A percentile compares a stretch with the other conserved stretches of the same genome.
phyloP scores from a whole-genome alignment of 2,888 invertebrate species.

The Nebria salina region DNA sequence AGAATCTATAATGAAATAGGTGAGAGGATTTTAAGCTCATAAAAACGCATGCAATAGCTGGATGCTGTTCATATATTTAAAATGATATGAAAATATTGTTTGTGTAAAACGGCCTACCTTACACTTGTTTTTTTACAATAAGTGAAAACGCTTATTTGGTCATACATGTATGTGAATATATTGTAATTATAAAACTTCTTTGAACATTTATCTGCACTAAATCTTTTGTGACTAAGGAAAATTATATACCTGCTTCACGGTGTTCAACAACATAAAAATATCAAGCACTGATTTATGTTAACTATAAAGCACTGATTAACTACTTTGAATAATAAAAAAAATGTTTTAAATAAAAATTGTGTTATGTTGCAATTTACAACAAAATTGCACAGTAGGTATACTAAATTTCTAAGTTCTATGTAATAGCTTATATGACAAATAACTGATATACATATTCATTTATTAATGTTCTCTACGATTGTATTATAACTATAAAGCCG shows the following conservation, averaged over 20 bases:
- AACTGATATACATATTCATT: background rate
- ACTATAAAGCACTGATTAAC: background rate
- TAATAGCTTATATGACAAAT: background rate
- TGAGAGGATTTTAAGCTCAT: too few species aligned
- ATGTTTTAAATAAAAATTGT: background rate
- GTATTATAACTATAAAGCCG: too few species aligned
- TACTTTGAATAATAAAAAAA: background rate
- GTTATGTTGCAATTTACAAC: background rate
- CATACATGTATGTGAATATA: background rate
- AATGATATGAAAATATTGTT: too few species aligned
- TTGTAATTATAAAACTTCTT: slow-evolving; percentile 31
- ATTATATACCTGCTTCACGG: slow-evolving; percentile 15
- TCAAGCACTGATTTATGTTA: background rate
- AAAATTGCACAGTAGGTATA: background rate
- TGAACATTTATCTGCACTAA: slow-evolving; percentile 40
- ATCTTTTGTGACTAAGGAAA: slow-evolving; percentile 38
- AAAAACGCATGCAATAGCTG: too few species aligned
- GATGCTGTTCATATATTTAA: too few species aligned
- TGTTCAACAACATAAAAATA: slow-evolving; percentile 18
- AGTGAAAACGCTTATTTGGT: slow-evolving; percentile 25
- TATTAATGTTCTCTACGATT: background rate
- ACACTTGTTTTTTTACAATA: background rate
- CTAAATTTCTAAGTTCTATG: background rate
- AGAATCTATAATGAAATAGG: too few species aligned
- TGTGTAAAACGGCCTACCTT: too few species aligned